These are phyloP conservation scores for Lepus townsendii DNA, from an alignment of 2,797 vertebrate species.

Conservation along the genomic window DNA sequence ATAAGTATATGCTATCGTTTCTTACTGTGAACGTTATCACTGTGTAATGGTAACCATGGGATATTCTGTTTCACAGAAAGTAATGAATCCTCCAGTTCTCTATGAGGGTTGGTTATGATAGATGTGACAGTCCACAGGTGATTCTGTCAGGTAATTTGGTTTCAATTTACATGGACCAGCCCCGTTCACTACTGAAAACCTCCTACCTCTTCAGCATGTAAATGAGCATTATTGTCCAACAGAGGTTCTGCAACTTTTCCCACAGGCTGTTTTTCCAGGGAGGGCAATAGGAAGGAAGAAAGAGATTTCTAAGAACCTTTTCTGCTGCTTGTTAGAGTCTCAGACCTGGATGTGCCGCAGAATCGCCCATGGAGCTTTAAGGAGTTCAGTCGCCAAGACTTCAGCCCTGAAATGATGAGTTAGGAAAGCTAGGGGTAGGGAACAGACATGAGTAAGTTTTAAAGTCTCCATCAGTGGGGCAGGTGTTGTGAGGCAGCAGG, in stretches of 20 bases:
- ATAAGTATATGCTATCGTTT: neutral
- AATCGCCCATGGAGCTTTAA: neutral
- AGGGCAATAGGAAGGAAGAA: neutral
- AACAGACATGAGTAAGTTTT: neutral
- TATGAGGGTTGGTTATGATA: neutral
- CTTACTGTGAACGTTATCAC: neutral
- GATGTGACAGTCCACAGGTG: conserved; percentile 6
- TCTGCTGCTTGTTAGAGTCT: neutral
- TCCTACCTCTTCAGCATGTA: conserved; percentile 20
- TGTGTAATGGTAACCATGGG: conserved; percentile 41
- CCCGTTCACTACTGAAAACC: neutral
- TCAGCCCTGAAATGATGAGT: neutral
- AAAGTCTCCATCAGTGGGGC: too few species aligned
- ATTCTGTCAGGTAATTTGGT: conserved; percentile 63
- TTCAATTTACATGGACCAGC: conserved; percentile 32
- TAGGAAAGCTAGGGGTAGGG: neutral
- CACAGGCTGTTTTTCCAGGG: neutral
- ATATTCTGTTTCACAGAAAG: conserved; percentile 56
- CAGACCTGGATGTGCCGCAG: neutral
- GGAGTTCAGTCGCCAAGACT: neutral
- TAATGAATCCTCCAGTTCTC: conserved; percentile 54
- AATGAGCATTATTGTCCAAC: conserved; percentile 15
- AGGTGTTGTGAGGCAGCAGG: too few species aligned
- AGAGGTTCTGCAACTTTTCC: neutral
- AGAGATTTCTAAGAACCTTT: neutral